Evolutionary conservation across 2,888 invertebrate genomes (phyloP).

Genomic region (Philonicus albiceps): DNA sequence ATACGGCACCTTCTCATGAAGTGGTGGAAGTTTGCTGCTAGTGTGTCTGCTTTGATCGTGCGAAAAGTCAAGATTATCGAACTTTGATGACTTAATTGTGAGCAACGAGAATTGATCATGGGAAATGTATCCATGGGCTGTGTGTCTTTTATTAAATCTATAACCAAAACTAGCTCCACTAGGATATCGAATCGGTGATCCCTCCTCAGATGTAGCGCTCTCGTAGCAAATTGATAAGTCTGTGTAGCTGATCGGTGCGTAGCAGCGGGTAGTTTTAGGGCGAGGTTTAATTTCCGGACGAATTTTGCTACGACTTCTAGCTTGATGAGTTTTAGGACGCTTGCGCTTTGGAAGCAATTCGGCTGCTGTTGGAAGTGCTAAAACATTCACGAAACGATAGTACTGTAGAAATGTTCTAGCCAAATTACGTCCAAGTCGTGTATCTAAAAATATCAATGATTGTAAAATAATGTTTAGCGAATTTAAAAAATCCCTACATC

Average conservation of each 20-base stretch:
- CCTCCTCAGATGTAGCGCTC: conserved; percentile 66
- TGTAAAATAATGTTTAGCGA: background rate
- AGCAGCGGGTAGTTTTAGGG: conserved; percentile 64
- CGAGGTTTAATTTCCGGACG: conserved; percentile 62
- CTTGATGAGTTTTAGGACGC: conserved; percentile 60
- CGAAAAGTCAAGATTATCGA: conserved; percentile 54
- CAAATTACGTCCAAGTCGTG: conserved; percentile 79
- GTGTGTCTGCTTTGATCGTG: conserved; percentile 50
- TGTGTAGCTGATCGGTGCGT: conserved; percentile 66
- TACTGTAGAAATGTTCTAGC: conserved; percentile 81
- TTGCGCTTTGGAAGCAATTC: conserved; percentile 61
- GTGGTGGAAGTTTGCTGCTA: conserved; percentile 49
- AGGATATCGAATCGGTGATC: conserved; percentile 57
- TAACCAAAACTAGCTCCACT: conserved; percentile 44
- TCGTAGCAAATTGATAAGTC: conserved; percentile 67
- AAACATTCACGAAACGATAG: conserved; percentile 77
- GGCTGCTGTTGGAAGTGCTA: conserved; percentile 65
- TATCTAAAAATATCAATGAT: conserved; percentile 66
- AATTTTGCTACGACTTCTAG: conserved; percentile 59
- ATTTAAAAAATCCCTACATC: conserved; percentile 81
- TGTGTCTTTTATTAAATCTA: conserved; percentile 48
- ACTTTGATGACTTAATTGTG: conserved; percentile 54
- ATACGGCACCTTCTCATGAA: conserved; percentile 47
- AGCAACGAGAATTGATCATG: conserved; percentile 60
- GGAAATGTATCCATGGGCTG: conserved; percentile 48